These are phyloP conservation scores for Dryobates pubescens DNA, from an alignment of 2,797 vertebrate genomes.

Conservation along the genomic window DNA sequence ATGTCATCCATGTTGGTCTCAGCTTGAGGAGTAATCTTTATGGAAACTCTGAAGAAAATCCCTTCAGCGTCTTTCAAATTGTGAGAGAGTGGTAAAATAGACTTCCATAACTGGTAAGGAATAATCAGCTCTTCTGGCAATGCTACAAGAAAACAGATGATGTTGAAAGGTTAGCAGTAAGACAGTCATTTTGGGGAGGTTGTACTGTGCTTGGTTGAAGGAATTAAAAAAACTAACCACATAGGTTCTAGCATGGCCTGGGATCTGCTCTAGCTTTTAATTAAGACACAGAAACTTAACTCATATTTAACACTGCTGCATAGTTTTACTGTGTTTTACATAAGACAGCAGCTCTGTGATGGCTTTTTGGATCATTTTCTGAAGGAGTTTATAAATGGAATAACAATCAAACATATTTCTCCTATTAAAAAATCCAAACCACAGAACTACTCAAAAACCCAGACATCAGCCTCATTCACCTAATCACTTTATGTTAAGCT, in stretches of 20 bases:
- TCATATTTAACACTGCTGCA: neutral
- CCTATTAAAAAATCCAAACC: neutral
- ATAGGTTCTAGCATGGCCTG: neutral
- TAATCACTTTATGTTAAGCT: accelerated
- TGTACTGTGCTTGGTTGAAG: neutral
- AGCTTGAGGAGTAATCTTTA: conserved; percentile 3
- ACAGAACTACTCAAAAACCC: neutral
- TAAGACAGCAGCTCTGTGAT: neutral
- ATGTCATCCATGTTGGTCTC: conserved; percentile 23
- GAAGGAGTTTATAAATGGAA: neutral
- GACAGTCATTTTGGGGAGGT: neutral
- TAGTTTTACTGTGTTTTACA: neutral
- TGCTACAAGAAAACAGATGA: neutral
- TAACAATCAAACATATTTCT: neutral
- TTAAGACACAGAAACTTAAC: neutral
- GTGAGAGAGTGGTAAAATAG: neutral
- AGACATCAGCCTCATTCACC: neutral
- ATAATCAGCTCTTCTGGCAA: neutral
- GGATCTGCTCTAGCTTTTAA: neutral
- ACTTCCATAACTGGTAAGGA: neutral
- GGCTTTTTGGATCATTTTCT: neutral
- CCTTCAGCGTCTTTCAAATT: neutral
- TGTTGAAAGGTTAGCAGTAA: neutral
- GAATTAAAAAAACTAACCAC: neutral
- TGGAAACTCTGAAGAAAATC: conserved; percentile 57